Evolutionary conservation across 2,888 invertebrate genomes (phyloP).

Genomic region (Aleiodes testaceus): DNA sequence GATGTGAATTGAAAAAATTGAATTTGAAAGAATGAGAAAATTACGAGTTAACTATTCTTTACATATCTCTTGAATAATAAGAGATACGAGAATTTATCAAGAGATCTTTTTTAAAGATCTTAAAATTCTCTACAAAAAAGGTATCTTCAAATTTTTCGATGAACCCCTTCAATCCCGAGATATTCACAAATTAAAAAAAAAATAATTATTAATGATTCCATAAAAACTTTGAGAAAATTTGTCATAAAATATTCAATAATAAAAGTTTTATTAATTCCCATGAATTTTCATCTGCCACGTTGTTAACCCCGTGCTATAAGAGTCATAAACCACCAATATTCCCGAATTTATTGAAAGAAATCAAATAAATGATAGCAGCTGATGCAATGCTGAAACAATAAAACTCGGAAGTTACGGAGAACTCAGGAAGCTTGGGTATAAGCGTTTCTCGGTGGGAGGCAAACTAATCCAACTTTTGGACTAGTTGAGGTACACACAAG

Average conservation of each 20-base stretch:
- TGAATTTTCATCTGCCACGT: no score
- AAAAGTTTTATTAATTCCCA: not conserved
- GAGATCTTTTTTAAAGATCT: no score
- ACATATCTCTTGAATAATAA: no score
- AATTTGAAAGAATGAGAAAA: no score
- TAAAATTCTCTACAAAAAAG: no score
- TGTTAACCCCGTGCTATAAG: not conserved
- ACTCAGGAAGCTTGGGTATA: slow-evolving; percentile 52
- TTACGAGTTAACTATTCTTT: no score
- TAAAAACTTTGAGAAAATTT: not conserved
- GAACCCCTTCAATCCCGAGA: not conserved
- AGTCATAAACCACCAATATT: not conserved
- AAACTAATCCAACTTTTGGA: slow-evolving; percentile 64
- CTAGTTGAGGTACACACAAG: slow-evolving; percentile 51
- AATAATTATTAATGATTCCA: no score
- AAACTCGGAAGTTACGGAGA: not conserved
- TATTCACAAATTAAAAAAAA: not conserved
- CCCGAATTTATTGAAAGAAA: slow-evolving; percentile 7
- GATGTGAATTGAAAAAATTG: no score
- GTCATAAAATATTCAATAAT: not conserved
- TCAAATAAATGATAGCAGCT: slow-evolving; percentile 1
- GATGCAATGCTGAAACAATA: slow-evolving; percentile 26
- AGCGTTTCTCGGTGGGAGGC: slow-evolving; percentile 46
- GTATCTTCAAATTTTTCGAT: no score
- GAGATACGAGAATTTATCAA: no score